A percentile compares a stretch with the other conserved stretches of the same genome.
Conservation (phyloP, 2,888 invertebrate genomes). For the Ormyrus nitidulus region DNA sequence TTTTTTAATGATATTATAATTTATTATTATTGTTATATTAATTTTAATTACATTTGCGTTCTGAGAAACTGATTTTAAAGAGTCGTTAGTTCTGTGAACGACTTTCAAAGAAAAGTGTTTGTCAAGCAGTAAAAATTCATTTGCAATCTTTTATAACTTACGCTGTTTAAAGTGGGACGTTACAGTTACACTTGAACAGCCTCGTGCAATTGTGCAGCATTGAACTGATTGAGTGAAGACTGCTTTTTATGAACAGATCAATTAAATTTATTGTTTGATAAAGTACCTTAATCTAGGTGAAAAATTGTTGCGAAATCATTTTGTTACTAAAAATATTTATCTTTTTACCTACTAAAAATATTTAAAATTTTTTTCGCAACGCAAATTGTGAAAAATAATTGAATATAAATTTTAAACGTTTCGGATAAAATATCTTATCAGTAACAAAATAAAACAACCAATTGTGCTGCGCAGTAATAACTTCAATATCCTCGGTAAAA, state of each 20-base stretch:
- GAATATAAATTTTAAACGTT: too few relatives aligned
- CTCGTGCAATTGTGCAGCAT: constrained; percentile 34
- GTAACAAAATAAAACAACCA: too few relatives aligned
- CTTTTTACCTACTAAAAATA: too few relatives aligned
- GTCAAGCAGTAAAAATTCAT: constrained; percentile 35
- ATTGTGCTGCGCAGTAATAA: too few relatives aligned
- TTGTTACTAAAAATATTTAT: too few relatives aligned
- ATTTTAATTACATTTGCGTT: background rate
- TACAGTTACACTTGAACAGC: constrained; percentile 17
- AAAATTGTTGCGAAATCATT: too few relatives aligned
- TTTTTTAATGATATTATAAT: too few relatives aligned
- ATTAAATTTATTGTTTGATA: background rate
- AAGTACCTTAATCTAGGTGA: background rate
- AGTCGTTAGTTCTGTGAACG: constrained; percentile 3
- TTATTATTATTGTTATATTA: too few relatives aligned
- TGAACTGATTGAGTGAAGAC: constrained; percentile 15
- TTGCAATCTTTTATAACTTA: constrained; percentile 11
- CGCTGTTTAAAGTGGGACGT: constrained; percentile 38
- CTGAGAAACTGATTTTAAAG: constrained; percentile 1
- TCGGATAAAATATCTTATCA: too few relatives aligned
- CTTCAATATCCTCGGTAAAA: too few relatives aligned
- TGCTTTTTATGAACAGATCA: background rate
- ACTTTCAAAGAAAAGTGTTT: constrained; percentile 32
- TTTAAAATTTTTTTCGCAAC: too few relatives aligned
- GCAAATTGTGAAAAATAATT: too few relatives aligned